A percentile compares a stretch with the other conserved stretches of the same genome.
Conservation (phyloP, 2,888 invertebrate species). For the Embidobia sp. region DNA sequence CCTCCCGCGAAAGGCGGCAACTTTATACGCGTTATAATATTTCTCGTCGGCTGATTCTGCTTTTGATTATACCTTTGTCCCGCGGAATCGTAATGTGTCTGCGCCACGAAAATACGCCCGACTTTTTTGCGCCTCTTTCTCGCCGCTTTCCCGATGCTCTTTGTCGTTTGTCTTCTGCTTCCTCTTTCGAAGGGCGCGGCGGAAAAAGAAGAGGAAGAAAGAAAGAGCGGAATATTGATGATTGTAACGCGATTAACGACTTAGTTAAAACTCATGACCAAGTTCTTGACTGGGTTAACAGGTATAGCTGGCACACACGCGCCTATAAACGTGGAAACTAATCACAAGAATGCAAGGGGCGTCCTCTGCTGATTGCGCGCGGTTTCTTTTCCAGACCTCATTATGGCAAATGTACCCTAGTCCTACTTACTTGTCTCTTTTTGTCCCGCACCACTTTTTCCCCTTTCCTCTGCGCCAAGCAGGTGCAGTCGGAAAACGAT, state of each 20-base stretch:
- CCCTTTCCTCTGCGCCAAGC: too few relatives aligned
- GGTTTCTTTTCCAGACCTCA: slow-evolving; percentile 60
- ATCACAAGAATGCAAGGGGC: slow-evolving; percentile 56
- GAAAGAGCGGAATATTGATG: too few relatives aligned
- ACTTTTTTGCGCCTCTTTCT: too few relatives aligned
- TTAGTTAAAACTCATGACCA: slow-evolving; percentile 54
- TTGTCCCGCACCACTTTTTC: too few relatives aligned
- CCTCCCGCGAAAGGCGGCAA: background rate
- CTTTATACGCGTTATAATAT: slow-evolving; percentile 30
- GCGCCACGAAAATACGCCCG: too few relatives aligned
- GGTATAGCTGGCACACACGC: too few relatives aligned
- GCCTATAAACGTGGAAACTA: slow-evolving; percentile 55
- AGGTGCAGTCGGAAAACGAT: too few relatives aligned
- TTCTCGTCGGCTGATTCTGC: slow-evolving; percentile 17
- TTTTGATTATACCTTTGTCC: slow-evolving; percentile 23
- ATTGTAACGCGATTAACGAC: slow-evolving; percentile 47
- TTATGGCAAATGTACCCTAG: slow-evolving; percentile 52
- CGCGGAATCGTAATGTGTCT: slow-evolving; percentile 1
- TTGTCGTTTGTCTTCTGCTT: too few relatives aligned
- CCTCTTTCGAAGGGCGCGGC: too few relatives aligned
- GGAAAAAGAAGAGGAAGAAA: too few relatives aligned
- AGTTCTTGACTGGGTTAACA: slow-evolving; percentile 31
- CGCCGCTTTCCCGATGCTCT: too few relatives aligned
- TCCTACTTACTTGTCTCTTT: too few relatives aligned
- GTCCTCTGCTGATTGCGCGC: slow-evolving; percentile 49